These are phyloP conservation scores for Halcyon chelicuti DNA, from an alignment of 2,797 vertebrate species.

Conservation along the genomic window DNA sequence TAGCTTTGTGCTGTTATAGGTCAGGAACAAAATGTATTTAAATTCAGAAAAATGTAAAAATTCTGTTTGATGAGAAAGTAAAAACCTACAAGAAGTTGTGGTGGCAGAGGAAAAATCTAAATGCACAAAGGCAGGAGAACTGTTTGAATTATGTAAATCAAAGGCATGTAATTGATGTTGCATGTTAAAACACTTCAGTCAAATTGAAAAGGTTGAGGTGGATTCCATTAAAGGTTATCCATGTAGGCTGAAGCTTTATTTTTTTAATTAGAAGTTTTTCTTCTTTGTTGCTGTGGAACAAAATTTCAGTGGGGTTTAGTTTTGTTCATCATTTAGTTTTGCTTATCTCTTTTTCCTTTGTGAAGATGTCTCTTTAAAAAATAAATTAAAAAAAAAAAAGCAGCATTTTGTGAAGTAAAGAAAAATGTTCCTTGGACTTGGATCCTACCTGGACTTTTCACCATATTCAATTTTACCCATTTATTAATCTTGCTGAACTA, in stretches of 20 bases:
- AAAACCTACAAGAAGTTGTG: background rate
- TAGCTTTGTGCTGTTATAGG: background rate
- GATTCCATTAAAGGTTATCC: conserved; percentile 66
- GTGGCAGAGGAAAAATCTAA: background rate
- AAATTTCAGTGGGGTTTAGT: conserved; percentile 1
- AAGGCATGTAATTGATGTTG: conserved; percentile 48
- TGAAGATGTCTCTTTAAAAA: background rate
- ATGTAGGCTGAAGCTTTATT: conserved; percentile 45
- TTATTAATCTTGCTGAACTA: background rate
- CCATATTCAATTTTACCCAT: background rate
- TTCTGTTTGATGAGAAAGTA: background rate
- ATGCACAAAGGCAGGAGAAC: background rate
- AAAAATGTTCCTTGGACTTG: background rate
- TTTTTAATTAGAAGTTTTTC: conserved; percentile 52
- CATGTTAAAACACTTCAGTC: conserved; percentile 32
- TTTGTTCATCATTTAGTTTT: background rate
- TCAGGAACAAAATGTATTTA: background rate
- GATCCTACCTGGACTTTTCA: background rate
- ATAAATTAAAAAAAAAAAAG: background rate
- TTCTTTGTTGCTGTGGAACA: background rate
- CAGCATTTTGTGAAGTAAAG: background rate
- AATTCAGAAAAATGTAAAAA: background rate
- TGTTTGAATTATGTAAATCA: conserved; percentile 54
- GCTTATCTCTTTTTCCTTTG: background rate
- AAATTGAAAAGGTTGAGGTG: conserved; percentile 71